Conservation (phyloP, 2,888 invertebrate species). For the Papilio elwesi region DNA sequence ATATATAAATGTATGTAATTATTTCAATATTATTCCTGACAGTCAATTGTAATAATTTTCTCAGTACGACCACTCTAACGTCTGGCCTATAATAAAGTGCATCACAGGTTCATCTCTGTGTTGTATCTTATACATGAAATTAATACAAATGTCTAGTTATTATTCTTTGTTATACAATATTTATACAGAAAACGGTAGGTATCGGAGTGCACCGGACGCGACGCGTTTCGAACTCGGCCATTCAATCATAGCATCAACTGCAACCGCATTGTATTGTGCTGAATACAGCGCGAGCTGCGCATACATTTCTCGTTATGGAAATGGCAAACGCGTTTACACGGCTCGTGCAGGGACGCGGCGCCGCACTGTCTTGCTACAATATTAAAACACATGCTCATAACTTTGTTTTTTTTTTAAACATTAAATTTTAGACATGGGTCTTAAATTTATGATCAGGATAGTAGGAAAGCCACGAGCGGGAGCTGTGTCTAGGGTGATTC, state of each 20-base stretch:
- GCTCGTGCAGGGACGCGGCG: slow-evolving; percentile 7
- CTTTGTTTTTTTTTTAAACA: too few species aligned
- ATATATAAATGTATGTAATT: too few species aligned
- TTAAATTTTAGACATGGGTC: too few species aligned
- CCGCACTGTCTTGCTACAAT: slow-evolving; percentile 5
- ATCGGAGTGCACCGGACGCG: slow-evolving; percentile 48
- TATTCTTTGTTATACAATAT: slow-evolving; percentile 18
- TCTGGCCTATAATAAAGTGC: too few species aligned
- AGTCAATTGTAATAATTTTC: too few species aligned
- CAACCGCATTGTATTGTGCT: slow-evolving; percentile 39
- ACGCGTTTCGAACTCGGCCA: slow-evolving; percentile 49
- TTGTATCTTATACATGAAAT: not conserved
- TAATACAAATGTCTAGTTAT: not conserved
- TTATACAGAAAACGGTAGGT: slow-evolving; percentile 24
- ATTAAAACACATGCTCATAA: not conserved
- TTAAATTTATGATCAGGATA: too few species aligned
- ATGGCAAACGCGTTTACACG: slow-evolving; percentile 15
- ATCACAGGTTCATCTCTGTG: not conserved
- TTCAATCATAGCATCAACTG: slow-evolving; percentile 42
- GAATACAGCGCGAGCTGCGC: slow-evolving; percentile 35
- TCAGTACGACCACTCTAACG: too few species aligned
- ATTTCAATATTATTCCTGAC: too few species aligned
- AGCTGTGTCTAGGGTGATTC: too few species aligned
- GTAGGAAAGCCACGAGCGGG: too few species aligned
- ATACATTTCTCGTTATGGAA: slow-evolving; percentile 34